Base-by-base conservation (phyloP, 1,140 invertebrate species). In the Telenomus remus region DNA sequence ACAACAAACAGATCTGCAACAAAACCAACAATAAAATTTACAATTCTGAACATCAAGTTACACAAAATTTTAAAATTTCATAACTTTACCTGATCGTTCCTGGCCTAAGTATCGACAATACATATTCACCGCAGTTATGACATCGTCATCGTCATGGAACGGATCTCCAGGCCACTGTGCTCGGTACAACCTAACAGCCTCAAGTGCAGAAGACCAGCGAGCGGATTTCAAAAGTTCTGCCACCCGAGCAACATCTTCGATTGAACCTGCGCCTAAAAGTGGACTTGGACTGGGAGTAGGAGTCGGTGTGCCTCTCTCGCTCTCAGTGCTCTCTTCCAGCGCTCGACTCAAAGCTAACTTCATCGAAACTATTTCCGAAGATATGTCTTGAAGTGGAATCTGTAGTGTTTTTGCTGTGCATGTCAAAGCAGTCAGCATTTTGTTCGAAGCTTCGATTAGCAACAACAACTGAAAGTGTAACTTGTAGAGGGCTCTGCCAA, bases 391-490 rank as follows among this genome's bases (percentile, higher is more conserved):
- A 11, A 91, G 81, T 79, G 90, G 82, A 59, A 84, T 89, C 63
- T 90, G 87, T 33, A 89, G 85, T 53, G 84, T 89, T 66, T 86
- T 88, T 19, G 91, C 87, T 6, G 90, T 89, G 10, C 84, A 85
- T 11, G 89, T 88, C n/a, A 94, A 85, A 0, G 91, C 89, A 0
- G 88, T 85, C 53, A 97, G 89, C 90, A 98, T 94, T 88, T 98
- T 98, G 80, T 95, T 94, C 76, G 95, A 96, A 12, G 95, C 95
- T 87, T 99, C 97, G 48, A 97, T 92, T 1, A 99, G 88, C 15
- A 98, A 85, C 8, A 98, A 87, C 10, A 98, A 89, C 84, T 99
- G 97, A 81, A 99, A 98, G 82, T 98, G 95, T 3, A 99, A 89
- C 82, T 97, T 97, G 86, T 98, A 98, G 8, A 98, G 88, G 48